A percentile compares a stretch with the other conserved stretches of the same genome.
phyloP scores from a whole-genome alignment of 2,888 invertebrate genomes.

The Heliconius aoede region DNA sequence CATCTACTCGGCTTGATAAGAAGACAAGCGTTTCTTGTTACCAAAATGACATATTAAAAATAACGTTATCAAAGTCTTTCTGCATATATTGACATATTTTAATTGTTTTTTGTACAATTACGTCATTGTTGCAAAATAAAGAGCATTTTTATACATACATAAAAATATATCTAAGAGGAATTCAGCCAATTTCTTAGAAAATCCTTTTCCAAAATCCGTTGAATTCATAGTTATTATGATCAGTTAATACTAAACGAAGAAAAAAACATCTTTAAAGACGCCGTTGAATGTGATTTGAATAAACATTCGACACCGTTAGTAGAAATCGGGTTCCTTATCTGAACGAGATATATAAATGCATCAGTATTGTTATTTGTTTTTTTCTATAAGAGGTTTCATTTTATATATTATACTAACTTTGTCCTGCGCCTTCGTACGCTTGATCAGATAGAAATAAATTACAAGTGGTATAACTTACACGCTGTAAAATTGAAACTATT shows the following conservation, averaged over 20 bases:
- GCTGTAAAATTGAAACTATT: too few relatives aligned
- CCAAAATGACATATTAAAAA: too few relatives aligned
- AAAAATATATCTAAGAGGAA: slow-evolving; percentile 20
- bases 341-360: slow-evolving; percentile 42
- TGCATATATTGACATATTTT: too few relatives aligned
- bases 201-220: slow-evolving; percentile 61
- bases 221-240: slow-evolving; percentile 69
- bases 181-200: slow-evolving; percentile 58
- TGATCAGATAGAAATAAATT: background rate
- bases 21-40: too few relatives aligned
- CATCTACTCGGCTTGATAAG: too few relatives aligned
- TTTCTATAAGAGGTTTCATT: slow-evolving; percentile 5
- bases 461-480: too few relatives aligned
- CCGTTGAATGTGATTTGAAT: slow-evolving; percentile 68
- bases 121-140: too few relatives aligned
- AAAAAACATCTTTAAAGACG: slow-evolving; percentile 58
- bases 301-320: slow-evolving; percentile 60
- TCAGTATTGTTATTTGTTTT: slow-evolving; percentile 46
- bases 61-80: too few relatives aligned
- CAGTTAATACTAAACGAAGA: slow-evolving; percentile 65
- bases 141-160: background rate
- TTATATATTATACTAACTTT: background rate
- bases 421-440: background rate
- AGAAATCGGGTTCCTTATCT: slow-evolving; percentile 52
- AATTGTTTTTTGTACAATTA: too few relatives aligned